A percentile compares a stretch with the other conserved stretches of the same genome.
Conservation (phyloP, 1,140 invertebrate genomes). For the Leptinotarsa undecemlineata region DNA sequence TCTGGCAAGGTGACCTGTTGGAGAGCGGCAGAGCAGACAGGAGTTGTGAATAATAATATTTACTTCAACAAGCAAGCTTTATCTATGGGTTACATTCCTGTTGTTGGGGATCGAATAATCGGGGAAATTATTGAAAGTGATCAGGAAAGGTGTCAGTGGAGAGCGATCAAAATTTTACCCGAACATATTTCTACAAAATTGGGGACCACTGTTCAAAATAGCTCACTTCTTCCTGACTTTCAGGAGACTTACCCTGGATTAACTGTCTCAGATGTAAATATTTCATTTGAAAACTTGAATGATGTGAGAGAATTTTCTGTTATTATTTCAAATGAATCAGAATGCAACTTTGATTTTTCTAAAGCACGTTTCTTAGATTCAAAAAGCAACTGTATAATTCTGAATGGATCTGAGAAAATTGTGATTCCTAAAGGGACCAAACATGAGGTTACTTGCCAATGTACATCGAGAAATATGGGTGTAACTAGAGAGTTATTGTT, state of each 20-base stretch:
- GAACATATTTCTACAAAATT: constrained; percentile 40
- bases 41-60: constrained; percentile 59
- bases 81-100: constrained; percentile 59
- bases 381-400: constrained; percentile 53
- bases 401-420: constrained; percentile 43
- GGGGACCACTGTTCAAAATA: constrained; percentile 25
- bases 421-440: constrained; percentile 50
- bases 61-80: constrained; percentile 62
- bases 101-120: constrained; percentile 62
- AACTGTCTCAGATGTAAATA: constrained; percentile 46
- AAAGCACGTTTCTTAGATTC: constrained; percentile 34
- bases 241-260: constrained; percentile 37
- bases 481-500: constrained; percentile 62
- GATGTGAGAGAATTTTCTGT: constrained; percentile 52
- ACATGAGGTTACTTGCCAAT: constrained; percentile 55
- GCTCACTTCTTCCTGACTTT: constrained; percentile 29
- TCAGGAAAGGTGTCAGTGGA: constrained; percentile 63
- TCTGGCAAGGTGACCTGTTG: constrained; percentile 61
- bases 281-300: constrained; percentile 52
- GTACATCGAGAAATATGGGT: constrained; percentile 62
- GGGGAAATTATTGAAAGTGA: constrained; percentile 70
- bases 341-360: constrained; percentile 39
- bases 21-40: constrained; percentile 54
- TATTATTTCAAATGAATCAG: constrained; percentile 38
- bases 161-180: constrained; percentile 62